Base-by-base conservation (phyloP, 2,797 vertebrate genomes). In the Alouatta caraya region DNA sequence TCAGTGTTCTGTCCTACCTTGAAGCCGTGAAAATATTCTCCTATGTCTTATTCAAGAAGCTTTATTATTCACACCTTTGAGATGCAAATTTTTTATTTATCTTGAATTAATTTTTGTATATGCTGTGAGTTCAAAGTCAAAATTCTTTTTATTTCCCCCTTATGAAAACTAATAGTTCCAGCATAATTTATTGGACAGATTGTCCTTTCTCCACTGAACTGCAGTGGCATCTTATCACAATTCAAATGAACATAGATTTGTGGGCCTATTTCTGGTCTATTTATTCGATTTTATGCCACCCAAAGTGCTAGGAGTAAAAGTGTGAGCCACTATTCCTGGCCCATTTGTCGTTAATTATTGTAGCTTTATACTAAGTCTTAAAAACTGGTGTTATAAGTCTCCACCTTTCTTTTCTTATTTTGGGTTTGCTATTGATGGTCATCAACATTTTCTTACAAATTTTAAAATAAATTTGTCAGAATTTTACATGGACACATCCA, bases 331-430 rank as follows among this genome's bases (percentile, higher is more conserved):
- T 14, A 33, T 1, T 0, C 30, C 61, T 0, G 0, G 7, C 30
- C 61, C 30, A 33, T 64, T 17, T 44, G 12, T 0, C 33, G 8
- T 75, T 87, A 50, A 14, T 61, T 92, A 48, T 50, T 86, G 15
- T 48, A 91, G 30, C 17, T 84, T 91, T 73, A 12, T 42, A 21
- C 1, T 88, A 67, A 15, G 5, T 28, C 42, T 75, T 79, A 64
- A 37, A 82, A 73, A 70, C 8, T 50, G 48, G 64, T 84, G 9
- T 42, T 75, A 4, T 33, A 80, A 64, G 30, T 39, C n/a, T 81
- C n/a, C 30, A 59, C 24, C 42, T 95, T 67, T 79, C 12, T 82
- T 72, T 75, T 73, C 67, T 82, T 92, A 7, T 64, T 83, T 93
- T 33, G 24, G 2, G 2, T n/a, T 93, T 75, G 28, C 46, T 76